Base-by-base conservation (phyloP, 2,888 invertebrate genomes). In the Megaustenia siamemsis region DNA sequence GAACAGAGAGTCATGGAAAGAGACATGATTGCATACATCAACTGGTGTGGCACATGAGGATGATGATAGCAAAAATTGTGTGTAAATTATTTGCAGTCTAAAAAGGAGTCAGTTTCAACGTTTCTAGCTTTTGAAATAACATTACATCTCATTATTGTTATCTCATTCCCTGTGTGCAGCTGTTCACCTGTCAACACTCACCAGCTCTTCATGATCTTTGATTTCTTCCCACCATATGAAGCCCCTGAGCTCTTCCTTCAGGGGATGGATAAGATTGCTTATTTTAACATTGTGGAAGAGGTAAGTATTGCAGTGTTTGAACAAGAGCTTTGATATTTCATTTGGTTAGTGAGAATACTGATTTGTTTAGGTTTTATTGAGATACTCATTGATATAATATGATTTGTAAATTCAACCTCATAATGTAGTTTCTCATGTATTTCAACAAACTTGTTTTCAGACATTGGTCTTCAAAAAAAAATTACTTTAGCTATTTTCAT, bases 231-330 rank as follows among this genome's bases (percentile, higher is more conserved):
- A 24, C 88, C 89, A 1, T 88, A 78, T 83, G 87, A 88, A 10
- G 85, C 85, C 8, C 88, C 88, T 21, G 89, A 89, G 45, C 53
- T 88, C 38, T 43, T 88, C 49, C 21, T 85, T 28, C 68, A 82
- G 12, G 83, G 81, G 12, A 82, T 83, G 18, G 84, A 86, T 60
- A 3, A 4, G 2, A 45, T 63, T 10, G 78, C 83, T 24, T 82
- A 71, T 60, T 21, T 56, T 18, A 43, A 76, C 5, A 53, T 86
- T 21, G 86, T 88, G 8, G 28, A 35, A 21, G 28, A 76, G 79
- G 88, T 88, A 82, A 82, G 85, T 80, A 28, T 8, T 32, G n/a
- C n/a, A n/a, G n/a, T n/a, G n/a, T 18, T 56, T 56, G 5, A 56
- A 21, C n/a, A n/a, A 32, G 66, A 66, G n/a, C n/a, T n/a, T n/a